These are phyloP conservation scores for Escarpia spicata DNA, from an alignment of 2,888 invertebrate species.

Conservation along the genomic window DNA sequence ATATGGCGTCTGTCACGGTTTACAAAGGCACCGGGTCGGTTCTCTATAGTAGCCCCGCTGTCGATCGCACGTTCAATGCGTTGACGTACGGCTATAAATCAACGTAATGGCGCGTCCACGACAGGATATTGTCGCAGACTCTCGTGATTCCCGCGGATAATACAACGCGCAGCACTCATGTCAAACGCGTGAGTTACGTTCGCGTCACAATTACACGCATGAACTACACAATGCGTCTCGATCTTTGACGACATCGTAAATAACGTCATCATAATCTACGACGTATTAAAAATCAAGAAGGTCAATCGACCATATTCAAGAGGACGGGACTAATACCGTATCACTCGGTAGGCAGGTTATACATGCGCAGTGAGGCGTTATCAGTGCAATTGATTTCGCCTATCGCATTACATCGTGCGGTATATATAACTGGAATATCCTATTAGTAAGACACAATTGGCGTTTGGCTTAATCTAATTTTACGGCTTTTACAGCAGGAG, in stretches of 20 bases:
- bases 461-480: no score
- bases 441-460: no score
- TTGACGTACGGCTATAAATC: not conserved
- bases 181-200: not conserved
- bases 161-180: not conserved
- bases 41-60: not conserved
- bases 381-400: not conserved
- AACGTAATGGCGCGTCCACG: slow-evolving; percentile 3
- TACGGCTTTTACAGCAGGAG: no score
- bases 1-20: not conserved
- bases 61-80: not conserved
- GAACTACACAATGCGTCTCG: not conserved
- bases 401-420: no score
- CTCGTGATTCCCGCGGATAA: not conserved
- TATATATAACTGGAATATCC: no score
- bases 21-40: not conserved
- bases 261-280: not conserved
- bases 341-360: not conserved
- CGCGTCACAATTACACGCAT: not conserved
- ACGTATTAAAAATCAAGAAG: not conserved
- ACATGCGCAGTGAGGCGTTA: not conserved
- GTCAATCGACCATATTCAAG: not conserved
- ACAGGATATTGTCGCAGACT: not conserved
- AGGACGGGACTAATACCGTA: not conserved
- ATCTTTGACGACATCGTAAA: not conserved